Base-by-base conservation (phyloP, 2,113 vertebrate genomes). In the Ceuthmochares aereus region DNA sequence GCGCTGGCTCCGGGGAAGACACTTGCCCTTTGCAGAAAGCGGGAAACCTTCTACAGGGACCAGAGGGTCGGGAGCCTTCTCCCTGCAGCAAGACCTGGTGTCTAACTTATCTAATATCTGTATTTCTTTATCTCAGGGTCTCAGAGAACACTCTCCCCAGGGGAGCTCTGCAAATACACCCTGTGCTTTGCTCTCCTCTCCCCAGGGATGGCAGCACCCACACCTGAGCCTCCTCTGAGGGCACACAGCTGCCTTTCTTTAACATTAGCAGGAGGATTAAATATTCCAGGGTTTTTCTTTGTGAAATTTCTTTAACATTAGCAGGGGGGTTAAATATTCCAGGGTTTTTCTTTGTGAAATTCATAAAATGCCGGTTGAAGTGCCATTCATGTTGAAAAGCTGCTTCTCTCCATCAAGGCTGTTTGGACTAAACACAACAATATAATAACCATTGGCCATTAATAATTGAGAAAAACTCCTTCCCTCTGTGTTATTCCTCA, bases 401-500 rank as follows among this genome's bases (percentile, higher is more conserved):
- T 80, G 58, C 94, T 42, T 72, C 73, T 84, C 73, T 89, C 92
- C 70, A 42, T 90, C 94, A 88, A 69, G 67, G 55, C 19, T 87
- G 47, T 85, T 76, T 63, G 80, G 80, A 76, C 49, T 56, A 62
- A 95, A 80, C 83, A 87, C 73, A 84, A 76, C 63, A 76, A 74
- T 69, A 84, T 43, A 93, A 83, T 58, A 77, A 96, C 88, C 80
- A 74, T 0, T n/a, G 66, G 43, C 84, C 88, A 82, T 95, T 95
- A 93, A 94, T 96, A 95, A 96, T 51, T 79, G 78, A 95, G 79
- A 68, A 94, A 78, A 87, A 84, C 21, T 83, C 63, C 79, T 89
- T 90, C 78, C 64, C 37, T 59, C 26, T 27, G 4, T 43, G 63
- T 55, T 93, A 59, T 90, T 96, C 93, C 90, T 94, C 90, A 94